These are phyloP conservation scores for Styela clava DNA, from an alignment of 23 tunicate genomes.

Conservation along the genomic window DNA sequence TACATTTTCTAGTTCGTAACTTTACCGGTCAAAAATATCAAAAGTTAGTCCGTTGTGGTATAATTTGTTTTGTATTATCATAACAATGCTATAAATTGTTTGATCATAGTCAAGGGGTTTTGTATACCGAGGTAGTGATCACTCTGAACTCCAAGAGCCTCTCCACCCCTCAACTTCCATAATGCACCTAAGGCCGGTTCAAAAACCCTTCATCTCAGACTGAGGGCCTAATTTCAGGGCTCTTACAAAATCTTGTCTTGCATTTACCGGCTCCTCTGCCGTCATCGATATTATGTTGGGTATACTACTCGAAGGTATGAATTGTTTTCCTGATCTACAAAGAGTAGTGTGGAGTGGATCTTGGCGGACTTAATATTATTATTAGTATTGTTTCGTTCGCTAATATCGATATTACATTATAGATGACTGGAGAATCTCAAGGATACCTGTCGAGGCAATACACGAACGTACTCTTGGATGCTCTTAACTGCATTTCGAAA, in stretches of 20 bases:
- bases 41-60: too few species aligned
- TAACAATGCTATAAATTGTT: too few species aligned
- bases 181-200: not conserved
- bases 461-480: constrained; percentile 23
- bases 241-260: constrained; percentile 11
- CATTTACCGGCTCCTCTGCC: constrained; percentile 20
- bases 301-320: constrained; percentile 14
- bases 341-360: constrained; percentile 10
- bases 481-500: constrained; percentile 40
- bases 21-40: too few species aligned
- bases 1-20: too few species aligned
- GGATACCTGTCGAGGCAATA: constrained; percentile 40
- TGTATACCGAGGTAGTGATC: not conserved
- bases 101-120: not conserved
- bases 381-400: constrained; percentile 32
- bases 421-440: constrained; percentile 20
- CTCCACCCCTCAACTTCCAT: not conserved
- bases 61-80: too few species aligned
- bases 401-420: constrained; percentile 38
- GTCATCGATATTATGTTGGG: constrained; percentile 1
- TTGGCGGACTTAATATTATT: constrained; percentile 28
- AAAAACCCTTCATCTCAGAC: not conserved
- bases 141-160: not conserved
- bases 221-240: constrained; percentile 14
- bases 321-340: constrained; percentile 26